These are phyloP conservation scores for Perizoma affinitatum DNA, from an alignment of 2,888 invertebrate species.

Conservation along the genomic window DNA sequence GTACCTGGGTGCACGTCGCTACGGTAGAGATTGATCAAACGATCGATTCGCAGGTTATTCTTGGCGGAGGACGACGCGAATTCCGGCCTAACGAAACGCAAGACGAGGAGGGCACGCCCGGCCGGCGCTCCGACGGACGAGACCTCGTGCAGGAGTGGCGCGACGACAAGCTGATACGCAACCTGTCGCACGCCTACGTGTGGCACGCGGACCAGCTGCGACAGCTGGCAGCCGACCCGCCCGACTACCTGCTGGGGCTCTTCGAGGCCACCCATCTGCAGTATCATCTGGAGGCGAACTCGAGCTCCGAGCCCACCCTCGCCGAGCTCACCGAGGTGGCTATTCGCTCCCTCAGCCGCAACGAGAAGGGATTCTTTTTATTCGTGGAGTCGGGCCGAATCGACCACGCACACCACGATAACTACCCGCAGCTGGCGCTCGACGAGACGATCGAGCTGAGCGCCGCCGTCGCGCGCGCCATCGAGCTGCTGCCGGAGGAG, in stretches of 20 bases:
- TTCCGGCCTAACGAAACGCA: conserved; percentile 80
- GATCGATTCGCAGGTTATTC: conserved; percentile 73
- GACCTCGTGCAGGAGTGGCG: conserved; percentile 88
- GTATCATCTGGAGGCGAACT: conserved; percentile 87
- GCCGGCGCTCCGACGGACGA: conserved; percentile 81
- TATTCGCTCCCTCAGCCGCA: conserved; percentile 86
- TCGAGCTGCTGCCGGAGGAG: conserved; percentile 62
- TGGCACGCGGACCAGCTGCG: conserved; percentile 65
- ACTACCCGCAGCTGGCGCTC: conserved; percentile 81
- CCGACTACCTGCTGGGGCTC: conserved; percentile 86
- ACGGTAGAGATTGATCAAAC: too few relatives aligned
- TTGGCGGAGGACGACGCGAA: conserved; percentile 88
- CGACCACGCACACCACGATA: conserved; percentile 87
- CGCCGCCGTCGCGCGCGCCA: conserved; percentile 78
- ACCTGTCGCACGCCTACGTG: conserved; percentile 73
- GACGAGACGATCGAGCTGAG: conserved; percentile 88
- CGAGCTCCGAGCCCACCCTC: conserved; percentile 87
- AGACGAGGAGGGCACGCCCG: conserved; percentile 77
- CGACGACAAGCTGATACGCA: conserved; percentile 61
- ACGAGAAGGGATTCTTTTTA: conserved; percentile 88
- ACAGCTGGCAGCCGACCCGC: conserved; percentile 60
- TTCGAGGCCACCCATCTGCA: conserved; percentile 85
- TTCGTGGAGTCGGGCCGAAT: conserved; percentile 88
- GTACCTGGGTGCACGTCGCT: too few relatives aligned
- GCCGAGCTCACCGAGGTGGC: conserved; percentile 80